Base-by-base conservation (phyloP, 2,797 vertebrate genomes). In the Poeciliopsis paucimaculata region DNA sequence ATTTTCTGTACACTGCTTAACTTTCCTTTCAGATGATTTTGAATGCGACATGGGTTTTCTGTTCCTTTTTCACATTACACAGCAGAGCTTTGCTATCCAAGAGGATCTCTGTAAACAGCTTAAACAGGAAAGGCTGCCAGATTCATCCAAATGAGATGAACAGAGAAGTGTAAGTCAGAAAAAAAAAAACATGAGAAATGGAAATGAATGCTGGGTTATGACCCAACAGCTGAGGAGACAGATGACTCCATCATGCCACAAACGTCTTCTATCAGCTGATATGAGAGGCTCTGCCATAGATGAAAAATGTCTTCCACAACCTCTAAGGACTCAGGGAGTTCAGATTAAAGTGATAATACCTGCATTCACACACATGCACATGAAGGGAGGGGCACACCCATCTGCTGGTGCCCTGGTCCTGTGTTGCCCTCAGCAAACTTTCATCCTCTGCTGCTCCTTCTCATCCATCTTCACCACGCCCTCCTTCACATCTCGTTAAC, bases 171-270 rank as follows among this genome's bases (percentile, higher is more conserved):
- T 28, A 34, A 81, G 70, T 31, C 57, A 45, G 20, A 31, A 47
- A 47, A 18, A 5, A 68, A 76, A 83, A 74, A 83, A 84, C 86
- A 76, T 88, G 89, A 74, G 41, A 86, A 89, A 87, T 88, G 80
- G 88, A 93, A 92, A 90, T 87, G 75, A 76, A 72, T 84, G 82
- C 72, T 73, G 94, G 96, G 96, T 95, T 85, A 75, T 0, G 88
- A 78, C 94, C 95, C 96, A 97, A 92, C 91, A 82, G 87, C 89
- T 93, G 84, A 89, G 87, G 90, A 93, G 94, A 95, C 93, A 94
- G 91, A 94, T 86, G 94, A 95, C 91, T 90, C 88, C 53, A 92
- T 73, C 75, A 64, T 90, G 91, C 93, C 88, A 93, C 94, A 95
- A 95, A 95, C 92, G 85, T 88, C 88, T 90, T 80, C 93, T 88